Evolutionary conservation across 2,797 vertebrate genomes (phyloP).

Genomic region (Picus viridis): DNA sequence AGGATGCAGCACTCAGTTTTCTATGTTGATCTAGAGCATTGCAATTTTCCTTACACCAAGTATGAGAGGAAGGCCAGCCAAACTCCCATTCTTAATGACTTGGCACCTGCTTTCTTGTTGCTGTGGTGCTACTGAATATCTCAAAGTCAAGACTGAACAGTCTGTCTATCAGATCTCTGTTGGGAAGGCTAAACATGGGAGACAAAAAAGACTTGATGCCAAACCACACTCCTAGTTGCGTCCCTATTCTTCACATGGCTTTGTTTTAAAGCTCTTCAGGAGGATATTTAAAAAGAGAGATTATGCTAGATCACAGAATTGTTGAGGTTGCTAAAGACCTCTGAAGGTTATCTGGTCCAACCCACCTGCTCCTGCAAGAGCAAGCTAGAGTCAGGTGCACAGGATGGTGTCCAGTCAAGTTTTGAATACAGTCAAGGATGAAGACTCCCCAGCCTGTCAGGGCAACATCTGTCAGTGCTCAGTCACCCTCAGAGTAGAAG

Average conservation of each 20-base stretch:
- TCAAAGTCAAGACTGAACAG: neutral
- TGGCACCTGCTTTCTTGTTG: neutral
- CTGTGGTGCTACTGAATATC: neutral
- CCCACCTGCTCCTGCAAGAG: rapidly evolving
- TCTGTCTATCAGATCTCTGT: rapidly evolving
- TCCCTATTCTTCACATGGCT: neutral
- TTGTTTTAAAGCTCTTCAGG: neutral
- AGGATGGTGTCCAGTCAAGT: neutral
- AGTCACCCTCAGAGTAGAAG: rapidly evolving
- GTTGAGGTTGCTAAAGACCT: neutral
- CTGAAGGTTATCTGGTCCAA: neutral
- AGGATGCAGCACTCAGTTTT: neutral
- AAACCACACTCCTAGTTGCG: neutral
- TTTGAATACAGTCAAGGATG: neutral
- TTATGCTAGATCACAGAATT: neutral
- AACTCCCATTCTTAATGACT: neutral
- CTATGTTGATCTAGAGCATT: neutral
- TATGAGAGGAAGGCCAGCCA: neutral
- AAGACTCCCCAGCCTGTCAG: neutral
- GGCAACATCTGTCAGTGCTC: neutral
- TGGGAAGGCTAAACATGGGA: neutral
- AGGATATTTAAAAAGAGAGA: neutral
- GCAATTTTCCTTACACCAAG: neutral
- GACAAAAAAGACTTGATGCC: neutral
- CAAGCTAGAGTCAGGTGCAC: neutral